Percentiles rank a stretch among this genome's conserved stretches.
These are phyloP conservation scores for Thereva unica DNA, from an alignment of 2,888 invertebrate species.

Conservation along the genomic window DNA sequence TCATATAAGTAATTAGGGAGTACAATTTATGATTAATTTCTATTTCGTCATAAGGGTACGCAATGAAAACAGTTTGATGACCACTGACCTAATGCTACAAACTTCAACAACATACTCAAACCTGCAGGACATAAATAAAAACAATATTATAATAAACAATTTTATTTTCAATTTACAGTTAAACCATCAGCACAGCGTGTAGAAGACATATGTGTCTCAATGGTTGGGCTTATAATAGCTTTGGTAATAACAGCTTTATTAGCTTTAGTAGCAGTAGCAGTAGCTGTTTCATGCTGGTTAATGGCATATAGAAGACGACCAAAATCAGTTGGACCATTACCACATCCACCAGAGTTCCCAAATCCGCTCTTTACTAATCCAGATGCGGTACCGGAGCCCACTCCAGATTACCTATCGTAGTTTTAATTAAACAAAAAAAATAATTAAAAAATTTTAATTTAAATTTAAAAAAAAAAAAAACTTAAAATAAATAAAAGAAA, in stretches of 20 bases:
- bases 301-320: conserved; percentile 90
- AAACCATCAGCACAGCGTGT: conserved; percentile 61
- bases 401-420: conserved; percentile 75
- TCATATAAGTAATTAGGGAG: too few relatives aligned
- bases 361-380: conserved; percentile 88
- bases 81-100: too few relatives aligned
- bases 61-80: too few relatives aligned
- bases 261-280: conserved; percentile 90
- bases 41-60: too few relatives aligned
- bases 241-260: conserved; percentile 88
- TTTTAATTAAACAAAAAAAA: too few relatives aligned
- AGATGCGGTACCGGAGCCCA: conserved; percentile 79
- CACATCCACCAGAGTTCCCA: conserved; percentile 94
- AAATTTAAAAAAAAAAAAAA: conserved; percentile 24
- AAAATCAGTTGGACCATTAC: conserved; percentile 84
- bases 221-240: conserved; percentile 90
- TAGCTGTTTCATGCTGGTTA: conserved; percentile 93
- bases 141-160: conserved; percentile 16
- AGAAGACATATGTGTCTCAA: conserved; percentile 91
- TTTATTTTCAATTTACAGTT: conserved; percentile 50
- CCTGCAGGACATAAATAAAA: not conserved
- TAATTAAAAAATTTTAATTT: conserved; percentile 44
- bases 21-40: too few relatives aligned
- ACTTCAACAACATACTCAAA: too few relatives aligned
- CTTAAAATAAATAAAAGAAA: conserved; percentile 41